Evolutionary conservation across 2,888 invertebrate genomes (phyloP).

Genomic region (Himalopsyche kuldschensis): DNA sequence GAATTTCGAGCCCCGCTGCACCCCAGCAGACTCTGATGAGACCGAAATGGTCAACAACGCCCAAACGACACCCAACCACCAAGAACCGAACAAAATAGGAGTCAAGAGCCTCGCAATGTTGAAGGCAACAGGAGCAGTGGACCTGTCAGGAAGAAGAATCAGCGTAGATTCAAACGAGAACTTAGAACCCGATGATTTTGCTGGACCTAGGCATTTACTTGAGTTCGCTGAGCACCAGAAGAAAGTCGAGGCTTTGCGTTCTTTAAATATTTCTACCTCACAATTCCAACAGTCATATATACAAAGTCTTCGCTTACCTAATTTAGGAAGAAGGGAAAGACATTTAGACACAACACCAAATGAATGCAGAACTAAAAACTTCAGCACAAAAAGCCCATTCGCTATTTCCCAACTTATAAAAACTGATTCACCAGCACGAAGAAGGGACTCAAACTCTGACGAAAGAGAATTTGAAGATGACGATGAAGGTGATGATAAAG

Average conservation of each 20-base stretch:
- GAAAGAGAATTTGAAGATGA: conserved; percentile 49
- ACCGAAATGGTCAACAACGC: conserved; percentile 37
- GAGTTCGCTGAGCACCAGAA: conserved; percentile 43
- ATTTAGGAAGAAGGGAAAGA: conserved; percentile 49
- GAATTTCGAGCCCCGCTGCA: conserved; percentile 77
- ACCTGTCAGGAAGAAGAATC: conserved; percentile 53
- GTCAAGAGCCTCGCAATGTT: conserved; percentile 56
- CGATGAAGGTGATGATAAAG: conserved; percentile 42
- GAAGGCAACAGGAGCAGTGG: conserved; percentile 55
- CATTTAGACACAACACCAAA: conserved; percentile 44
- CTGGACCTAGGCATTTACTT: conserved; percentile 55
- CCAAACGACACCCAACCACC: conserved; percentile 50
- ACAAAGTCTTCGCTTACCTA: conserved; percentile 54
- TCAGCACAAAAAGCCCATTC: conserved; percentile 62
- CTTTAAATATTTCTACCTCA: conserved; percentile 41
- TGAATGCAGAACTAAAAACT: conserved; percentile 47
- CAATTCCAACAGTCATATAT: conserved; percentile 56
- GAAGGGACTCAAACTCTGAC: conserved; percentile 56
- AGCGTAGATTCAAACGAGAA: conserved; percentile 60
- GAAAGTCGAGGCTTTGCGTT: conserved; percentile 23
- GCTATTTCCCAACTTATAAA: conserved; percentile 61
- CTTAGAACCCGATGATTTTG: conserved; percentile 49
- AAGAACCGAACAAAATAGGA: conserved; percentile 49
- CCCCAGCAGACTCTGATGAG: conserved; percentile 47
- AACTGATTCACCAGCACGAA: conserved; percentile 58